Base-by-base conservation (phyloP, 1,140 invertebrate genomes). In the Drosophila nasuta region DNA sequence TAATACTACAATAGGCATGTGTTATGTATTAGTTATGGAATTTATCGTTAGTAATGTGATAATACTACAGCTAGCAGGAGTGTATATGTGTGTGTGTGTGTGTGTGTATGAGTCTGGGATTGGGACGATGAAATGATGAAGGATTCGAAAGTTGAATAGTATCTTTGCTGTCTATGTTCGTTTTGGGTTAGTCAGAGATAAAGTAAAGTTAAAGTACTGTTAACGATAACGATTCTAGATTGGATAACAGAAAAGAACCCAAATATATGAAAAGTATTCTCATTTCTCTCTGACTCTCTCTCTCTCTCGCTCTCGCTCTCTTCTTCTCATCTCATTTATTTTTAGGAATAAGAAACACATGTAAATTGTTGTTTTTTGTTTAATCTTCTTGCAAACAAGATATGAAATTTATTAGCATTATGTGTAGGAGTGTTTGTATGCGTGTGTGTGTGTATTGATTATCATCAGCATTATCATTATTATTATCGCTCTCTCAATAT, bases 341-440 rank as follows among this genome's bases (percentile, higher is more conserved):
- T 71, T 67, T 51, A 63, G 60, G 46, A 83, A 88, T 88, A 88
- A 85, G 83, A 91, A 91, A 91, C 72, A 85, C 83, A 82, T 88
- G 62, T 64, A 83, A 70, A 78, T 81, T 59, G 51, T 80, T 83
- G 49, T 20, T 66, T 75, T 82, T 91, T 82, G 75, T 91, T 91
- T 88, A 91, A 88, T 89, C 75, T 81, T 88, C 74, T 82, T 60
- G 75, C 67, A 88, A 83, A 91, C 81, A 88, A 88, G 75, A 88
- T 79, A 85, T 77, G 65, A 70, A 76, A 57, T 74, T 78, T 89
- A 71, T 79, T 76, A 63, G 66, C 57, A 67, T 72, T 63, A 69
- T 43, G 67, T 54, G 45, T 30, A n/a, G 41, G 15, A 6, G 28
- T 54, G 20, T 54, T 30, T 54, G 51, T 33, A n/a, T 54, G 51